Percentiles rank a stretch among this genome's conserved stretches.
phyloP scores from a whole-genome alignment of 2,888 invertebrate genomes.

The Antheraea yamamai region DNA sequence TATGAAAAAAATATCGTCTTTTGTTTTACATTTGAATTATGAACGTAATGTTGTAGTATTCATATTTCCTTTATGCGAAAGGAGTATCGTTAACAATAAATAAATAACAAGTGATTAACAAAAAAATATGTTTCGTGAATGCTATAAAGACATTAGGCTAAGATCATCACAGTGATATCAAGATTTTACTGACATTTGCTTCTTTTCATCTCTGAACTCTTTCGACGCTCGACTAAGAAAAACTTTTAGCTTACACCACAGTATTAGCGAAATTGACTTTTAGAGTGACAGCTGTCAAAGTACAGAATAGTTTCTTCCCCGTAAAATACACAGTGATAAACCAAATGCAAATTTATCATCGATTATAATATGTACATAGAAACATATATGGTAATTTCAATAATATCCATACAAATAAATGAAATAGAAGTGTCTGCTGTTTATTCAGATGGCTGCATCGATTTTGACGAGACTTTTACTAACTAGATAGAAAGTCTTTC shows the following conservation, averaged over 20 bases:
- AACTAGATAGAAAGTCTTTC: too few relatives aligned
- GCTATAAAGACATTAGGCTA: constrained; percentile 30
- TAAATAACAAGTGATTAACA: not conserved
- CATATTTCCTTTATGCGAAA: too few relatives aligned
- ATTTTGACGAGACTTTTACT: too few relatives aligned
- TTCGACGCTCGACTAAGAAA: constrained; percentile 59
- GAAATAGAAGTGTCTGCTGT: too few relatives aligned
- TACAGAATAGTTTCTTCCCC: constrained; percentile 15
- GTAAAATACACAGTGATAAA: constrained; percentile 6
- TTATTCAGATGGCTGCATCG: too few relatives aligned
- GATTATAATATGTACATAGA: not conserved
- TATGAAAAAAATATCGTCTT: too few relatives aligned
- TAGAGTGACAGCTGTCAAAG: constrained; percentile 66
- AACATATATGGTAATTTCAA: not conserved
- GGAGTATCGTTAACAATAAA: too few relatives aligned
- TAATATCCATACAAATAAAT: too few relatives aligned
- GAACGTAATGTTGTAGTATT: too few relatives aligned
- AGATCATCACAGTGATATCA: not conserved
- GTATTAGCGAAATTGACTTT: constrained; percentile 73
- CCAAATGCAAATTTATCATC: not conserved
- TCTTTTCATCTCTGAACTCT: constrained; percentile 67
- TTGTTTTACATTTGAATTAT: too few relatives aligned
- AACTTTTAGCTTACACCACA: constrained; percentile 60
- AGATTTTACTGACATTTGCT: constrained; percentile 77
- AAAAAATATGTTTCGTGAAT: constrained; percentile 31